phyloP scores from a whole-genome alignment of 2,888 invertebrate genomes.

The Diaperis boleti region DNA sequence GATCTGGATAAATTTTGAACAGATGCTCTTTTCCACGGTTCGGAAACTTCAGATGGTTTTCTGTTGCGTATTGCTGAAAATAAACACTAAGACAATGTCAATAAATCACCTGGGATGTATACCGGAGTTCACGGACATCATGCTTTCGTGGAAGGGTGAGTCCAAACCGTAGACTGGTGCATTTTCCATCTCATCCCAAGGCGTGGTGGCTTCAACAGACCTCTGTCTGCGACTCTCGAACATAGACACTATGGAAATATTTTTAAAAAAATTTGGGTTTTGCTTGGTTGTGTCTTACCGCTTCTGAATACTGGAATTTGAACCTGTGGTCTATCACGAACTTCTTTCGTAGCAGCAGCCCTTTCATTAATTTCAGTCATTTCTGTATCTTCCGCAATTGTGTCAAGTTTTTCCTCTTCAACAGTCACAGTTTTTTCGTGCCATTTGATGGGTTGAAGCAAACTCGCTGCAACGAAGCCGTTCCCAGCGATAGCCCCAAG shows the following conservation, averaged over 20 bases:
- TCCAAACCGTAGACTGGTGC: slow-evolving; percentile 66
- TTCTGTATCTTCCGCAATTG: slow-evolving; percentile 4
- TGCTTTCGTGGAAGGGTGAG: slow-evolving; percentile 61
- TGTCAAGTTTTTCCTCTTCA: slow-evolving; percentile 23
- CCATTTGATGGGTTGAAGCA: slow-evolving; percentile 78
- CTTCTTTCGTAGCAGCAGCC: too few relatives aligned
- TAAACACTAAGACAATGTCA: neutral
- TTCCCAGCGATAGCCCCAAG: slow-evolving; percentile 74
- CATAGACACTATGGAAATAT: neutral
- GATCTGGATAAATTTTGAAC: slow-evolving; percentile 4
- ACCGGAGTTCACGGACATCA: slow-evolving; percentile 55
- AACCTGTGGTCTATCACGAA: too few relatives aligned
- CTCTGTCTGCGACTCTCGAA: neutral
- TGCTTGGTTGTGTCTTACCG: neutral
- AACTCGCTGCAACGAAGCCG: slow-evolving; percentile 70
- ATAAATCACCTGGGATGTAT: too few relatives aligned
- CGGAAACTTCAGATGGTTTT: slow-evolving; percentile 41
- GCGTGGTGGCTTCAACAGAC: neutral
- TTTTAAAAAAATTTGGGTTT: neutral
- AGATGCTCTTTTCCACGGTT: slow-evolving; percentile 19
- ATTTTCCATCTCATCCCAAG: slow-evolving; percentile 61
- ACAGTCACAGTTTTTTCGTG: slow-evolving; percentile 66
- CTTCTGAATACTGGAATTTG: slow-evolving; percentile 2
- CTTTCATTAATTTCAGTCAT: neutral
- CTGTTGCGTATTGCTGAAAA: neutral